A percentile compares a stretch with the other conserved stretches of the same genome.
phyloP scores from a whole-genome alignment of 2,888 invertebrate species.

The Drosophila prostipennis region DNA sequence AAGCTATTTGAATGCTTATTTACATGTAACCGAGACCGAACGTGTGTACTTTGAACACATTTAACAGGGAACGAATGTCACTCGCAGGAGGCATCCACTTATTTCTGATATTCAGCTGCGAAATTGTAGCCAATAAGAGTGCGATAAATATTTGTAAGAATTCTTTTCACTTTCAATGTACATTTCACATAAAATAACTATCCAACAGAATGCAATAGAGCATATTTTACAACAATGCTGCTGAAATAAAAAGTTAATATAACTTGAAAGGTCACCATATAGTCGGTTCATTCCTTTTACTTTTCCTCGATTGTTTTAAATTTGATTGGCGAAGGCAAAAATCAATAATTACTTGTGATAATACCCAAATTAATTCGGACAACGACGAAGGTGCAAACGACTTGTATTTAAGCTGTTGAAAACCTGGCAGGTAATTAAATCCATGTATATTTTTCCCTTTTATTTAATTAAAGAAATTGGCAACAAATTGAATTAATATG shows the following conservation, averaged over 20 bases:
- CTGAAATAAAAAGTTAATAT: not conserved
- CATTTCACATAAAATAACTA: not conserved
- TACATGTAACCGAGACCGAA: slow-evolving; percentile 6
- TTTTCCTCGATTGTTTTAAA: not conserved
- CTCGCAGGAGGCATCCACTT: not conserved
- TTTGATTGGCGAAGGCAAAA: not conserved
- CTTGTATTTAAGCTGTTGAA: slow-evolving; percentile 1
- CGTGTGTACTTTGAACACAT: not conserved
- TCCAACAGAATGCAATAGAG: slow-evolving; percentile 1
- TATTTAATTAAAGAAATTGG: not conserved
- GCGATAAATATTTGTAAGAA: not conserved
- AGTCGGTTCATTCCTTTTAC: not conserved
- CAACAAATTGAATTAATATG: not conserved
- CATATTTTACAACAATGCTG: not conserved
- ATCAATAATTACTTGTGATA: slow-evolving; percentile 4
- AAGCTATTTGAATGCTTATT: slow-evolving; percentile 26
- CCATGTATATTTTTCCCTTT: not conserved
- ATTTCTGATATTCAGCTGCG: not conserved
- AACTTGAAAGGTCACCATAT: not conserved
- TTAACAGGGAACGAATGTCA: slow-evolving; percentile 5
- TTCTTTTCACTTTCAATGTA: not conserved
- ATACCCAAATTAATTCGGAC: not conserved
- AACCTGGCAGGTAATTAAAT: not conserved
- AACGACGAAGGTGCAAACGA: slow-evolving; percentile 1
- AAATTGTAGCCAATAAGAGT: not conserved